phyloP scores from a whole-genome alignment of 2,797 vertebrate species.

The Sandelia bainsii region DNA sequence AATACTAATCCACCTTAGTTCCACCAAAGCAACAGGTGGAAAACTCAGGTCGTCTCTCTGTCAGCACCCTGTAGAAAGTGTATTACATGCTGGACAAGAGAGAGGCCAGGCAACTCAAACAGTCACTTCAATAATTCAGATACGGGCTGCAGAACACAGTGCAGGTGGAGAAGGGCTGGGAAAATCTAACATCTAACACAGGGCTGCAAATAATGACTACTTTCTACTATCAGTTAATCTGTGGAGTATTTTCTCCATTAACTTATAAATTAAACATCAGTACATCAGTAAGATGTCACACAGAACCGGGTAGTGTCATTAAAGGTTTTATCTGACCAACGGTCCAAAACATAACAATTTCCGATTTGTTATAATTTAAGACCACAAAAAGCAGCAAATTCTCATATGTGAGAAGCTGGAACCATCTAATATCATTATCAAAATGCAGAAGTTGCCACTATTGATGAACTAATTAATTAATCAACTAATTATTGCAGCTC shows the following conservation, averaged over 20 bases:
- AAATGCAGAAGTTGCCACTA: not conserved
- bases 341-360: not conserved
- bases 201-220: not conserved
- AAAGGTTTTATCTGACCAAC: too few species aligned
- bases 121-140: conserved; percentile 81
- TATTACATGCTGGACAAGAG: conserved; percentile 59
- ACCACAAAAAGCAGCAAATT: not conserved
- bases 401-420: not conserved
- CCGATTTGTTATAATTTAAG: too few species aligned
- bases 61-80: conserved; percentile 59
- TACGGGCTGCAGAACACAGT: conserved; percentile 44
- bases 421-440: not conserved
- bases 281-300: not conserved
- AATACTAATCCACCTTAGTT: not conserved
- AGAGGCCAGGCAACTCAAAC: conserved; percentile 69
- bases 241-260: not conserved
- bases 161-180: conserved; percentile 16
- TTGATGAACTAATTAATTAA: not conserved
- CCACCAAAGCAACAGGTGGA: conserved; percentile 4
- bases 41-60: conserved; percentile 33
- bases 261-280: too few species aligned
- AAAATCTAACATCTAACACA: conserved; percentile 26
- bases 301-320: not conserved
- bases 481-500: not conserved
- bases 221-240: not conserved